Percentiles rank a stretch among this genome's conserved stretches.
Evolutionary conservation across 2,113 vertebrate genomes (phyloP).

Genomic region (Pedetes capensis): DNA sequence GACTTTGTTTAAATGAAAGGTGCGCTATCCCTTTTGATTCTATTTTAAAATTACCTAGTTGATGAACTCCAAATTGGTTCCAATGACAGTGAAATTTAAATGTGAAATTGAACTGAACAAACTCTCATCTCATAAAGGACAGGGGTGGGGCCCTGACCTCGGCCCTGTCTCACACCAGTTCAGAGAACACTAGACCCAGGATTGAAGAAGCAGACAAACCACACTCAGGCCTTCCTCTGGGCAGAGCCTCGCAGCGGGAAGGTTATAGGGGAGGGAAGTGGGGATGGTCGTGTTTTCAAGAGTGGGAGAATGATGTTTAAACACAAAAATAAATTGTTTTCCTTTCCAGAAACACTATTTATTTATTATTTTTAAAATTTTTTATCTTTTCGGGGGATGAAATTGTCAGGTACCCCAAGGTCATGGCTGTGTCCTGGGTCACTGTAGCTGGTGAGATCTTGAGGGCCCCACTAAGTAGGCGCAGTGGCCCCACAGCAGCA

Average conservation of each 20-base stretch:
- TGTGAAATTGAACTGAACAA: slow-evolving; percentile 75
- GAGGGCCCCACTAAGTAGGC: background rate
- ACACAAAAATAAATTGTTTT: slow-evolving; percentile 74
- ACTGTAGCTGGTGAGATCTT: background rate
- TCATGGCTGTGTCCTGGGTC: slow-evolving; percentile 20
- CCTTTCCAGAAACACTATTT: slow-evolving; percentile 78
- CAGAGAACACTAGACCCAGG: slow-evolving; percentile 58
- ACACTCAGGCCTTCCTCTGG: background rate
- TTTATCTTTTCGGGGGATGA: slow-evolving; percentile 53
- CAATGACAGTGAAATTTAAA: slow-evolving; percentile 75
- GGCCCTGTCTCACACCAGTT: slow-evolving; percentile 49
- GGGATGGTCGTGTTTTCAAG: slow-evolving; percentile 58
- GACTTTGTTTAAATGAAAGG: slow-evolving; percentile 90
- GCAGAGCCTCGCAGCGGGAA: slow-evolving; percentile 32
- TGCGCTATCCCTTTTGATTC: slow-evolving; percentile 89
- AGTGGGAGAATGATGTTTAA: slow-evolving; percentile 65
- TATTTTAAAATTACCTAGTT: slow-evolving; percentile 79
- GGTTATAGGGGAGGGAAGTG: slow-evolving; percentile 7
- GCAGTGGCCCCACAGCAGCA: background rate
- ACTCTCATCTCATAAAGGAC: slow-evolving; percentile 69
- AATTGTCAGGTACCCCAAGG: slow-evolving; percentile 14
- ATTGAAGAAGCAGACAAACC: slow-evolving; percentile 12
- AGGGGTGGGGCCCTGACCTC: slow-evolving; percentile 50
- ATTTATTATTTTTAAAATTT: slow-evolving; percentile 72
- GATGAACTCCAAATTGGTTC: slow-evolving; percentile 78